Evolutionary conservation across 2,888 invertebrate genomes (phyloP).

Genomic region (Sycophila texana): DNA sequence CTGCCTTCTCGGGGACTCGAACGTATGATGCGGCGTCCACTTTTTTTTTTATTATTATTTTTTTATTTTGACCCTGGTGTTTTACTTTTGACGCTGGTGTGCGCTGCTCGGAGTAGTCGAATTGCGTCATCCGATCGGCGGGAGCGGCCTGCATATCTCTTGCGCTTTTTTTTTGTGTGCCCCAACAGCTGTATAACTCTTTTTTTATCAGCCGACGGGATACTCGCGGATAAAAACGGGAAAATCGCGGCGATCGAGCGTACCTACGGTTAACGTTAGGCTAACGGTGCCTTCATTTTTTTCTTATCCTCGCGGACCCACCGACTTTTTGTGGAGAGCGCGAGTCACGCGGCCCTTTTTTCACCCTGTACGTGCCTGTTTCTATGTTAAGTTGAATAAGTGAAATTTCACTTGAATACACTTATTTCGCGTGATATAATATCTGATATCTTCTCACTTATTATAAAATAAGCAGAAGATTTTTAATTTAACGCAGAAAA

Average conservation of each 20-base stretch:
- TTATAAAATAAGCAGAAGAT: too few species aligned
- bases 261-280: constrained; percentile 50
- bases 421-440: too few species aligned
- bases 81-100: neutral
- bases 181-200: too few species aligned
- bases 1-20: too few species aligned
- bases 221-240: neutral
- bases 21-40: too few species aligned
- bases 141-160: neutral
- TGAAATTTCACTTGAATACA: too few species aligned
- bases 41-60: too few species aligned
- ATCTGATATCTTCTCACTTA: too few species aligned
- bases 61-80: too few species aligned
- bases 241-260: constrained; percentile 2
- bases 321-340: constrained; percentile 44
- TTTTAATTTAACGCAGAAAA: too few species aligned
- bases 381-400: neutral
- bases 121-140: constrained; percentile 19
- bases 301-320: neutral
- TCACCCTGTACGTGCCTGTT: constrained; percentile 22
- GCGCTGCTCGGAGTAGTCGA: neutral
- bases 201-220: neutral
- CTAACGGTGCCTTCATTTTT: constrained; percentile 55
- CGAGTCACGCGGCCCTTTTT: constrained; percentile 36
- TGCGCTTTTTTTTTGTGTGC: too few species aligned